Conservation (phyloP, 2,113 vertebrate species). For the Desmodus rotundus region DNA sequence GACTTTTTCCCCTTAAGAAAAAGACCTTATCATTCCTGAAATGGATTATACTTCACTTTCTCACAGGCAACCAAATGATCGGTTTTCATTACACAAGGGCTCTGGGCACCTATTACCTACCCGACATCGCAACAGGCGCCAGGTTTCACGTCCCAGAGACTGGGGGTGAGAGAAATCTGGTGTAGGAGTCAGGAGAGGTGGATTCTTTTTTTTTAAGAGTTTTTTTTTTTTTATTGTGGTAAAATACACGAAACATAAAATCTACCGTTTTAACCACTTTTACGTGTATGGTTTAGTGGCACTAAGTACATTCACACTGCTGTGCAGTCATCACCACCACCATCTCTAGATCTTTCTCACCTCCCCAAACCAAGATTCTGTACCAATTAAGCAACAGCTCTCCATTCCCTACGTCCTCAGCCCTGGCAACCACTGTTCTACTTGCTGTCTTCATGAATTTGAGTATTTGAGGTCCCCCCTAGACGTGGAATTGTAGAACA, state of each 20-base stretch:
- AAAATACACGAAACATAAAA: neutral
- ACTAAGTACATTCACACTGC: neutral
- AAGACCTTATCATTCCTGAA: neutral
- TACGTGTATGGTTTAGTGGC: neutral
- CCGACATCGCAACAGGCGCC: neutral
- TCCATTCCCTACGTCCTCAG: neutral
- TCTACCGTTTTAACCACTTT: neutral
- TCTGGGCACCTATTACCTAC: neutral
- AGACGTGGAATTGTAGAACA: neutral
- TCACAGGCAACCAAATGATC: neutral
- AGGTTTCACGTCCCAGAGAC: neutral
- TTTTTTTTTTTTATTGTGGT: neutral
- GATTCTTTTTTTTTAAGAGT: neutral
- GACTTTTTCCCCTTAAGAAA: neutral
- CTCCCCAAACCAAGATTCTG: neutral
- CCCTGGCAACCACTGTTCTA: neutral
- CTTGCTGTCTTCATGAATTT: neutral
- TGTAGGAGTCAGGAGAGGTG: neutral
- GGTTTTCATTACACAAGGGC: neutral
- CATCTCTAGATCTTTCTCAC: neutral
- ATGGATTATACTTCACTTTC: neutral
- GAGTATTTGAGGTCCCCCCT: neutral
- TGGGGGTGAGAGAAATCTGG: neutral
- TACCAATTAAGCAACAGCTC: neutral
- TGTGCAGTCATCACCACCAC: neutral